Base-by-base conservation (phyloP, 23 tunicate genomes). In the Styela plicata region DNA sequence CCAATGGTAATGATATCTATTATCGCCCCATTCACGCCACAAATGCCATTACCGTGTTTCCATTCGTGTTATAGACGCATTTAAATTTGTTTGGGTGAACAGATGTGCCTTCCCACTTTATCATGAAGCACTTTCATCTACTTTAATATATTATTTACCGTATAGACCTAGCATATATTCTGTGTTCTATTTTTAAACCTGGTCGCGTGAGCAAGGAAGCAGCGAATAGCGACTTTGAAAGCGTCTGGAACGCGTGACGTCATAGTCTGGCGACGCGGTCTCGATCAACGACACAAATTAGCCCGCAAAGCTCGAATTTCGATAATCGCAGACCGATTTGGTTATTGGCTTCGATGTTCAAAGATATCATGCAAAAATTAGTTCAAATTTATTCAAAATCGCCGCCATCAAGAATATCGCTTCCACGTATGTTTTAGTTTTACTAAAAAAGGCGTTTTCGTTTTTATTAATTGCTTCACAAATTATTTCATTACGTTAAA, bases 261-360 rank as follows among this genome's bases (percentile, higher is more conserved):
- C 57, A 44, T 44, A 44, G 57, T 44, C 57, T 44, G 57, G 57
- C 57, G 57, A 44, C 57, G 57, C 57, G 57, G 57, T 44, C 57
- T 7, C 57, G 10, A 13, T 44, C 10, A 44, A 44, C 57, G 57
- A 44, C 57, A 44, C 57, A 44, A 44, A 44, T 44, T 44, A 44
- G 57, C 57, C 57, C 57, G 57, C 57, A 44, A 44, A 44, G 57
- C 57, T 44, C 13, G 57, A 5, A 13, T 44, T 44, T 44, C 57
- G 7, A 44, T 44, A 44, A 44, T 44, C 57, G 13, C 57, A 13
- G 10, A 44, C 10, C 57, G 57, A 44, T 44, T 44, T 44, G 57
- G 57, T 44, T 44, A 44, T 44, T 44, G 57, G 57, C 57, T 44
- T 44, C 57, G 13, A 44, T 13, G 57, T 44, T 44, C 57, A 44